These are phyloP conservation scores for Drosophila subquinaria DNA, from an alignment of 2,888 invertebrate genomes.

Conservation along the genomic window DNA sequence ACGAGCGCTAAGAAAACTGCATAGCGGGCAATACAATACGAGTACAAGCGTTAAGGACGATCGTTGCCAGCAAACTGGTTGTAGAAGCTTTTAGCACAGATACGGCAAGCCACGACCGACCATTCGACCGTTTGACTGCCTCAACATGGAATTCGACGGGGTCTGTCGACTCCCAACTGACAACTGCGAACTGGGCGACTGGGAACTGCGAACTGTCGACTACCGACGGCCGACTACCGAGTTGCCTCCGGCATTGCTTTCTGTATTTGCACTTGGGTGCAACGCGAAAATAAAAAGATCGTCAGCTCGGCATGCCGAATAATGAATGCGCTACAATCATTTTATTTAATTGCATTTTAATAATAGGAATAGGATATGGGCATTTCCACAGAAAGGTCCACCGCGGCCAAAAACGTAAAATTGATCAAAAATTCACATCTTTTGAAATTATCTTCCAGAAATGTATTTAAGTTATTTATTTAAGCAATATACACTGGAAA, in stretches of 20 bases:
- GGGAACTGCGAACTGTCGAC: conserved; percentile 1
- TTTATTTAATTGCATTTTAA: too few relatives aligned
- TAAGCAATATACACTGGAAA: too few relatives aligned
- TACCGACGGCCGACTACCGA: conserved; percentile 7
- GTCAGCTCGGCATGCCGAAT: conserved; percentile 6
- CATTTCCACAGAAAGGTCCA: too few relatives aligned
- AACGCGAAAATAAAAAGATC: conserved; percentile 33
- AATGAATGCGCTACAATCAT: conserved; percentile 31
- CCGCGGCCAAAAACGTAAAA: too few relatives aligned
- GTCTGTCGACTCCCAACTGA: conserved; percentile 15
- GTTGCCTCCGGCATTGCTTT: conserved; percentile 31
- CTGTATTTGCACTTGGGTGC: conserved; percentile 66
- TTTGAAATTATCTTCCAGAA: too few relatives aligned
- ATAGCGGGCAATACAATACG: conserved; percentile 7
- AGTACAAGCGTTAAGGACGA: conserved; percentile 64
- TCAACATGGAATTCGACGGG: conserved; percentile 44
- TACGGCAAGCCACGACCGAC: conserved; percentile 36
- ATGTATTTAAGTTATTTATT: too few relatives aligned
- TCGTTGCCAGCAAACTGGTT: conserved; percentile 75
- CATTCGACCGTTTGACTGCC: conserved; percentile 43
- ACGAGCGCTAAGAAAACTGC: conserved; percentile 17
- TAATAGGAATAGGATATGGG: too few relatives aligned
- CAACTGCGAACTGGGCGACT: conserved; percentile 13
- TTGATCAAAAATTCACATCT: too few relatives aligned
- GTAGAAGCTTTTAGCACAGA: conserved; percentile 30